Percentiles rank a stretch among this genome's conserved stretches.
phyloP scores from a whole-genome alignment of 2,797 vertebrate species.

The Steatocranus sp. region DNA sequence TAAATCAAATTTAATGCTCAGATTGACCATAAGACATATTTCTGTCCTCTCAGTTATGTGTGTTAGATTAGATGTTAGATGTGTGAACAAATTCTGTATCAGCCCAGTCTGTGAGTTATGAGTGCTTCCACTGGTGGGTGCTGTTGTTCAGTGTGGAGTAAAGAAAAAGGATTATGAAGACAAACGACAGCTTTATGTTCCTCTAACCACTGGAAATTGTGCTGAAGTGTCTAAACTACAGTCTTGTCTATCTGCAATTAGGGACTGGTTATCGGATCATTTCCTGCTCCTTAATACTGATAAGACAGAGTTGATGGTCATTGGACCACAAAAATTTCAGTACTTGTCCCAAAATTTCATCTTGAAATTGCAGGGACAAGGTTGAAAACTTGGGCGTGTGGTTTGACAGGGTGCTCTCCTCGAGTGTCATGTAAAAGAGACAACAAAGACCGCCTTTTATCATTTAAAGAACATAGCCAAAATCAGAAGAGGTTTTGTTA shows the following conservation, averaged over 20 bases:
- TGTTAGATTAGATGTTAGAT: not conserved
- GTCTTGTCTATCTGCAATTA: not conserved
- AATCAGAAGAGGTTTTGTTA: not conserved
- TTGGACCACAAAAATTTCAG: not conserved
- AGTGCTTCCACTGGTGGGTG: slow-evolving; percentile 22
- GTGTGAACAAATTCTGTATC: not conserved
- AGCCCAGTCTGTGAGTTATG: not conserved
- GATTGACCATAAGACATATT: not conserved
- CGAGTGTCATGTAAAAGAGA: not conserved
- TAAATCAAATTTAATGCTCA: not conserved
- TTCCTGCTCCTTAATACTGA: not conserved
- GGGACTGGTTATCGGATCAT: not conserved
- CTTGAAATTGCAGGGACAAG: not conserved
- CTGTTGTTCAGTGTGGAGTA: not conserved
- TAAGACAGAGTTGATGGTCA: not conserved
- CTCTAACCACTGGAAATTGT: not conserved
- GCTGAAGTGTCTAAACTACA: not conserved
- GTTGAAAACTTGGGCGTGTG: not conserved
- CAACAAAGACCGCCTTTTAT: not conserved
- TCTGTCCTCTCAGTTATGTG: not conserved
- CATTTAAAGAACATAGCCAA: not conserved
- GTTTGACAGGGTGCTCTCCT: not conserved
- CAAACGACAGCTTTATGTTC: not conserved
- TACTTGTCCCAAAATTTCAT: not conserved
- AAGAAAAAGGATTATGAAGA: not conserved